Evolutionary conservation across 37 sponge, comb jelly and placozoan genomes (phyloP).

Genomic region (Theonella swinhoei): DNA sequence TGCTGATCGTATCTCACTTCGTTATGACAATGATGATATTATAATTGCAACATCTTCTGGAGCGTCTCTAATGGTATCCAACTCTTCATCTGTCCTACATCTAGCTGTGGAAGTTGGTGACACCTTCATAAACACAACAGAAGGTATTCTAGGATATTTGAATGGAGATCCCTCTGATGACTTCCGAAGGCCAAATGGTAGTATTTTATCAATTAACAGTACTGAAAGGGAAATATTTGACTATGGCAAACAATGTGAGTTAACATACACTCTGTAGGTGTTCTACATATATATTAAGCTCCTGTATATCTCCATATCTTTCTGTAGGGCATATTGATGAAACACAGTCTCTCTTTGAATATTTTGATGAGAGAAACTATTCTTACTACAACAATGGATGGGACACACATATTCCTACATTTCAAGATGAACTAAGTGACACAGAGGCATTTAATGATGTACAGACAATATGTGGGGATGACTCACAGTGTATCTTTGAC

Average conservation of each 20-base stretch:
- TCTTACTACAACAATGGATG: conserved; percentile 12
- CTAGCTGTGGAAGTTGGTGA: neutral
- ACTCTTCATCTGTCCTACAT: neutral
- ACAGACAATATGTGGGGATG: neutral
- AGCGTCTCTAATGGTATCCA: conserved; percentile 19
- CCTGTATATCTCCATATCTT: too few species aligned
- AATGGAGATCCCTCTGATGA: conserved; percentile 58
- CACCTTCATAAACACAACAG: conserved; percentile 17
- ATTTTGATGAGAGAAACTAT: conserved; percentile 14
- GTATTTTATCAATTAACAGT: neutral
- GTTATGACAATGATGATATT: neutral
- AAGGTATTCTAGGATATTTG: conserved; percentile 58
- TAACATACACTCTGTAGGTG: neutral
- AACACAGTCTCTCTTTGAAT: conserved; percentile 30
- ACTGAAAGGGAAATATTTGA: conserved; percentile 53
- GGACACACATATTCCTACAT: neutral
- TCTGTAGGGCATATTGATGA: conserved; percentile 45
- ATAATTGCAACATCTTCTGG: conserved; percentile 24
- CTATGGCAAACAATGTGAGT: conserved; percentile 70
- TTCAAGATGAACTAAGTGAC: conserved; percentile 1
- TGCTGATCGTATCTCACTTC: neutral
- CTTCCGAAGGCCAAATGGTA: conserved; percentile 37
- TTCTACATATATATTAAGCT: too few species aligned
- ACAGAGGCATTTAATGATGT: neutral
- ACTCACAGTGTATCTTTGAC: conserved; percentile 36